Evolutionary conservation across 2,888 invertebrate genomes (phyloP).

Genomic region (Myopa tessellatipennis): DNA sequence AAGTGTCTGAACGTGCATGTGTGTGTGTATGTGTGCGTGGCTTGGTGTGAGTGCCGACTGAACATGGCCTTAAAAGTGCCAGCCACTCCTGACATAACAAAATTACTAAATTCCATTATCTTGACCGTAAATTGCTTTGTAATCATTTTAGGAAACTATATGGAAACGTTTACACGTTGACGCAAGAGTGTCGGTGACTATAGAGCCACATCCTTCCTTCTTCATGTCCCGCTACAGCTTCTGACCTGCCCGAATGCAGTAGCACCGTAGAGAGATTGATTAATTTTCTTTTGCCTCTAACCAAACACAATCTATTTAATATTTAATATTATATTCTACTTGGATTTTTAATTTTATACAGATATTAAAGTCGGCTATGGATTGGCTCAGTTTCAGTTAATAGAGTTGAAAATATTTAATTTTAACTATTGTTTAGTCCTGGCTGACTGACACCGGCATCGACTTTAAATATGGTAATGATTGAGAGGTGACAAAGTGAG

Average conservation of each 20-base stretch:
- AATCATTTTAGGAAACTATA: constrained; percentile 54
- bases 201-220: neutral
- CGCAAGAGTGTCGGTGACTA: neutral
- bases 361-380: too few relatives aligned
- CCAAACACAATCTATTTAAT: too few relatives aligned
- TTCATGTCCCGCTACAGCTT: neutral
- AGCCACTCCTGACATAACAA: constrained; percentile 26
- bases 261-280: neutral
- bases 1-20: neutral
- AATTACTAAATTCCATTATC: constrained; percentile 48
- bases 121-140: constrained; percentile 54
- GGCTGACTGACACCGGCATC: too few relatives aligned
- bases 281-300: neutral
- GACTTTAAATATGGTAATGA: too few relatives aligned
- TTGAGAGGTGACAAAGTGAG: too few relatives aligned
- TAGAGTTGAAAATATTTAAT: too few relatives aligned
- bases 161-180: constrained; percentile 15
- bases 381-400: too few relatives aligned
- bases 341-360: too few relatives aligned
- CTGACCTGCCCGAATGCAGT: neutral
- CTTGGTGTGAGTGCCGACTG: constrained; percentile 2
- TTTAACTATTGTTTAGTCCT: too few relatives aligned
- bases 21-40: neutral
- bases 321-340: too few relatives aligned
- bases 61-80: neutral